Percentiles rank a stretch among this genome's conserved stretches.
These are phyloP conservation scores for Zosterops lateralis DNA, from an alignment of 2,113 vertebrate species.

Conservation along the genomic window DNA sequence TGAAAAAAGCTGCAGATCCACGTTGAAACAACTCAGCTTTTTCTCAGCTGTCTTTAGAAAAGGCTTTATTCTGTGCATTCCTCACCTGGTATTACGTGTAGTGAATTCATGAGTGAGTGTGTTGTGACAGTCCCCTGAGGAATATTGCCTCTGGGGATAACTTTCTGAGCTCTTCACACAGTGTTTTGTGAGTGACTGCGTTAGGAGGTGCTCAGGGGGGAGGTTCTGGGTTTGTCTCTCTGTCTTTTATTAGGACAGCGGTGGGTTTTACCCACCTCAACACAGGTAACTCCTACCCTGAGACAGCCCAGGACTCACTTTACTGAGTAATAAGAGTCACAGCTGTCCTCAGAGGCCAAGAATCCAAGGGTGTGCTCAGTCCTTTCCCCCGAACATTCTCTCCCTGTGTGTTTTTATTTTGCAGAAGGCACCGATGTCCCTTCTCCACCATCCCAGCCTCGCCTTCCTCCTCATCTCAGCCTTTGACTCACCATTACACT, in stretches of 20 bases:
- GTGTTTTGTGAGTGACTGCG: neutral
- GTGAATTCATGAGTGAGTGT: neutral
- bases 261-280: neutral
- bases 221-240: neutral
- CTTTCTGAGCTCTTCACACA: neutral
- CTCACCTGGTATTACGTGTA: neutral
- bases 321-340: neutral
- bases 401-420: neutral
- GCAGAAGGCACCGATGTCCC: neutral
- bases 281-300: neutral
- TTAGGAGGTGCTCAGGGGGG: neutral
- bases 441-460: neutral
- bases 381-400: neutral
- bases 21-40: neutral
- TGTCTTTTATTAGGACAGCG: neutral
- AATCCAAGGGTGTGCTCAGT: neutral
- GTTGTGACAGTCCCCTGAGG: neutral
- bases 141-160: neutral
- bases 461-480: neutral
- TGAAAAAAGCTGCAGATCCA: neutral
- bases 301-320: neutral
- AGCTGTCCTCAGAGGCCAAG: neutral
- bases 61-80: neutral
- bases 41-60: neutral
- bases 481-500: neutral